Base-by-base conservation (phyloP, 1,140 invertebrate species). In the Papilio machaon region DNA sequence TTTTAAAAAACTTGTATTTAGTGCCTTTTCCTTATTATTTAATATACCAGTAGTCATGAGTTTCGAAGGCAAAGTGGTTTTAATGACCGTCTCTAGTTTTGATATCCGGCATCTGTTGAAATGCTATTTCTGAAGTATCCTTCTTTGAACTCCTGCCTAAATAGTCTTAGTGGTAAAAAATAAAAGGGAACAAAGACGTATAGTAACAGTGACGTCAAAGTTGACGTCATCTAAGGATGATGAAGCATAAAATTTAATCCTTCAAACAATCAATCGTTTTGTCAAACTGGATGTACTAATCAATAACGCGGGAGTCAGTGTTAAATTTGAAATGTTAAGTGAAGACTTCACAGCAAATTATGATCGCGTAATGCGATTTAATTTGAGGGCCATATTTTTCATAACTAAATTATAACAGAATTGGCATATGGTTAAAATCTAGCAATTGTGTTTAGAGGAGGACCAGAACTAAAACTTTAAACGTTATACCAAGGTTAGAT, bases 21-120 rank as follows among this genome's bases (percentile, higher is more conserved):
- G 76, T 46, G 49, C 76, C 17, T 15, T 54, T 54, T 54, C 52
- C 52, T 54, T n/a, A 54, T 17, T 54, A 54, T 54, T 54, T n/a
- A 54, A 54, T 54, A 15, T 75, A 11, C 64, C 70, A 77, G 49
- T 81, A 10, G 64, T 35, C 46, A 82, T 81, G 80, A 81, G 76
- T 77, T 81, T 81, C 23, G 49, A 52, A 60, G 95, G 94, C 17
- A 96, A 97, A 95, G 96, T 97, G 9, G 95, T 96, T 0, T 87
- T 97, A 23, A 95, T 97, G 77, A 97, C 96, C 2, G 97, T 97
- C 76, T 97, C 97, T 1, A 97, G 97, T 89, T 98, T 97, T 30
- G 98, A 98, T 13, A 98, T 98, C 84, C 97, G 67, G 96, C 96
- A 49, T 96, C 96, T 10, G 97, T 97, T 13, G 97, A 30, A 30